A percentile compares a stretch with the other conserved stretches of the same genome.
These are phyloP conservation scores for Megaceryle maxima DNA, from an alignment of 2,113 vertebrate genomes.

Conservation along the genomic window DNA sequence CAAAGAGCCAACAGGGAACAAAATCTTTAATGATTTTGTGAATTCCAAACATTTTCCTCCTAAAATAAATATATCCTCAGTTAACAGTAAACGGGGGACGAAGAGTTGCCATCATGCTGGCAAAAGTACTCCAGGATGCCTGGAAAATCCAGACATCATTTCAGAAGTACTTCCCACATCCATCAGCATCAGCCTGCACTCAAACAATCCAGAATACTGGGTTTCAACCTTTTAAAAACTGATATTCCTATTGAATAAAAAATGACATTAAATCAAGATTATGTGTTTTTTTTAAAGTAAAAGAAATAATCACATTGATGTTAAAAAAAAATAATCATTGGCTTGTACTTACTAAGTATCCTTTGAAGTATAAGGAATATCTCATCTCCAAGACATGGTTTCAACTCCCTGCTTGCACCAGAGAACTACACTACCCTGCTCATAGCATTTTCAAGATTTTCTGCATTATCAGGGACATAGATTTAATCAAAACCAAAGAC, in stretches of 20 bases:
- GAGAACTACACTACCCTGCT: background rate
- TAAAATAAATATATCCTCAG: background rate
- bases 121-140: background rate
- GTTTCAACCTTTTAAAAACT: background rate
- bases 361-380: background rate
- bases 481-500: slow-evolving; percentile 14
- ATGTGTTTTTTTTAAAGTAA: background rate
- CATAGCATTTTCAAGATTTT: background rate
- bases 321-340: background rate
- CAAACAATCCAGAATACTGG: background rate
- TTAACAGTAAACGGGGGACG: background rate
- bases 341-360: background rate
- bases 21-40: background rate
- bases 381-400: background rate
- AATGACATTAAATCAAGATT: background rate
- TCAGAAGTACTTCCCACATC: background rate
- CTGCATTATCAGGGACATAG: background rate
- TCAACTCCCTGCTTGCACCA: background rate
- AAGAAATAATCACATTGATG: background rate
- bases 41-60: background rate
- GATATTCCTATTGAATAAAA: background rate
- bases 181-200: background rate
- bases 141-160: background rate
- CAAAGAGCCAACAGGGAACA: background rate
- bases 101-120: background rate